A percentile compares a stretch with the other conserved stretches of the same genome.
Conservation (phyloP, 2,113 vertebrate species). For the Hiodon tergisus region DNA sequence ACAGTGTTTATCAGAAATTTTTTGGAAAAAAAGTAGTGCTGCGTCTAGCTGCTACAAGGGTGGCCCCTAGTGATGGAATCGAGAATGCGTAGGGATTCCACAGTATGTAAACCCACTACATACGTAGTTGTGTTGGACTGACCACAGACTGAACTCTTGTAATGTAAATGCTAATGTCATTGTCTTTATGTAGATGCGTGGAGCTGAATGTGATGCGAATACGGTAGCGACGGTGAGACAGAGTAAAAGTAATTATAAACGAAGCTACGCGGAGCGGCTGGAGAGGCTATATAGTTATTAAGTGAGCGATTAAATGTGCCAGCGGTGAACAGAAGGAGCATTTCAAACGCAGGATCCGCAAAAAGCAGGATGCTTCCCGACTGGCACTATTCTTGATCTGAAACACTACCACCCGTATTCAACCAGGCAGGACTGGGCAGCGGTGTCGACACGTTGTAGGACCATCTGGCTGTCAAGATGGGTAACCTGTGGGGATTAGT, state of each 20-base stretch:
- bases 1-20: constrained; percentile 21
- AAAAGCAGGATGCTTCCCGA: neutral
- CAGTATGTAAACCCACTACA: neutral
- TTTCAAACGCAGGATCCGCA: too few relatives aligned
- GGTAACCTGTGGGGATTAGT: constrained; percentile 12
- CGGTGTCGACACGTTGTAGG: neutral
- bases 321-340: too few relatives aligned
- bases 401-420: too few relatives aligned
- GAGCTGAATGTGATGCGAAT: too few relatives aligned
- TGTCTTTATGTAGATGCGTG: too few relatives aligned
- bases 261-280: too few relatives aligned
- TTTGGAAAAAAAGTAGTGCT: constrained; percentile 5
- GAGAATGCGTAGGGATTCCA: neutral
- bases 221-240: too few relatives aligned
- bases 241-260: too few relatives aligned
- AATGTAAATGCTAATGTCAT: neutral
- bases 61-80: constrained; percentile 20
- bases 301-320: too few relatives aligned
- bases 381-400: neutral
- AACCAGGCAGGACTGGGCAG: neutral
- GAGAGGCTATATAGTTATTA: too few relatives aligned
- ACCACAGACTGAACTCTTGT: neutral
- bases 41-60: neutral
- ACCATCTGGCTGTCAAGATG: neutral
- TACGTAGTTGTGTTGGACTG: neutral